A percentile compares a stretch with the other conserved stretches of the same genome.
Conservation (phyloP, 2,888 invertebrate species). For the Lottia gigantea region DNA sequence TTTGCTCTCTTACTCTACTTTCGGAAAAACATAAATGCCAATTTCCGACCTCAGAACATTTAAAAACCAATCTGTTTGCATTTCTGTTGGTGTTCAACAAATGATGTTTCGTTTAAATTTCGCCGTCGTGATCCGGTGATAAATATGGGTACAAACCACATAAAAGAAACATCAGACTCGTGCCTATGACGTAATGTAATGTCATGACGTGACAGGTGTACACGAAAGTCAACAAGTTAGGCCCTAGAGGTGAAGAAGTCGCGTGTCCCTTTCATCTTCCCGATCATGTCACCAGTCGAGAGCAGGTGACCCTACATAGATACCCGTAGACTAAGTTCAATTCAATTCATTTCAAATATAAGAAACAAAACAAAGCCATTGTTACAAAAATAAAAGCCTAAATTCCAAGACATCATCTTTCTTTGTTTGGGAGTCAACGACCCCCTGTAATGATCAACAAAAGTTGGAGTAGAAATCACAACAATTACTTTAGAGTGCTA, state of each 20-base stretch:
- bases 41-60: no score
- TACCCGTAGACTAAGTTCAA: conserved; percentile 1
- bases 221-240: conserved; percentile 4
- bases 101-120: no score
- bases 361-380: neutral
- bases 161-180: no score
- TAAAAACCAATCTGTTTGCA: no score
- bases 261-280: neutral
- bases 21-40: no score
- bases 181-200: neutral
- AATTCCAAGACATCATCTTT: neutral
- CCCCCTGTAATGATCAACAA: no score
- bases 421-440: neutral
- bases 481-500: no score
- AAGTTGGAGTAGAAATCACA: no score
- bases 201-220: conserved; percentile 9
- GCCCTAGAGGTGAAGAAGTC: neutral
- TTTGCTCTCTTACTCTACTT: no score
- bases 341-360: neutral
- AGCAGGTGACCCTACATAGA: neutral
- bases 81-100: no score
- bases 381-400: neutral
- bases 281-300: neutral
- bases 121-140: no score
- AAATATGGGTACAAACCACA: no score